A percentile compares a stretch with the other conserved stretches of the same genome.
phyloP scores from a whole-genome alignment of 2,888 invertebrate genomes.

The Rhodophaea formosa region DNA sequence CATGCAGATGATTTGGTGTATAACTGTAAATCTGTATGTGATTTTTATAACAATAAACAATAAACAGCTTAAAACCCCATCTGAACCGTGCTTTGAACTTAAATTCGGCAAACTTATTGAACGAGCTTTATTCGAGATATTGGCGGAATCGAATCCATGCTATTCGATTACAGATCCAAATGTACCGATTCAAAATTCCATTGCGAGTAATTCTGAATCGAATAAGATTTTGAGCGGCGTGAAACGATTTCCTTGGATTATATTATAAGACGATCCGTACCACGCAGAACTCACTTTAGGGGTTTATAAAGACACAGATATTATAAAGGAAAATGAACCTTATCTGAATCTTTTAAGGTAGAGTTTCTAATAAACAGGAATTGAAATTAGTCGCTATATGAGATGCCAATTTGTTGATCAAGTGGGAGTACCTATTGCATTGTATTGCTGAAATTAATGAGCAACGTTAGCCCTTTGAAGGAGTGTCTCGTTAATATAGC shows the following conservation, averaged over 20 bases:
- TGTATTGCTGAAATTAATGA: constrained; percentile 1
- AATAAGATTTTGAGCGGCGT: constrained; percentile 43
- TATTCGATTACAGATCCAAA: constrained; percentile 43
- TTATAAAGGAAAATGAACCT: background rate
- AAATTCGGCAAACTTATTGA: background rate
- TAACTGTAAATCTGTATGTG: no score
- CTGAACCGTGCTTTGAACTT: background rate
- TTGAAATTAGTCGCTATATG: background rate
- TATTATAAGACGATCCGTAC: constrained; percentile 9
- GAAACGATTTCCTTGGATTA: constrained; percentile 36
- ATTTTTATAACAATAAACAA: no score
- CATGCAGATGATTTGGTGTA: no score
- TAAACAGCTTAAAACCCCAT: background rate
- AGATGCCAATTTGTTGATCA: constrained; percentile 8
- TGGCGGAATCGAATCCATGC: constrained; percentile 10
- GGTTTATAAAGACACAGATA: background rate
- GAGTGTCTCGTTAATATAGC: no score
- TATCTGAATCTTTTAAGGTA: background rate
- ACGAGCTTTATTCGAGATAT: constrained; percentile 8
- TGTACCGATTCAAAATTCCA: constrained; percentile 45
- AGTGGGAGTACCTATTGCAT: background rate
- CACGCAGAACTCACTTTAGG: background rate
- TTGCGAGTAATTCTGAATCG: constrained; percentile 48
- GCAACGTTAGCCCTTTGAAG: background rate
- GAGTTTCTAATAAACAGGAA: background rate